These are phyloP conservation scores for Sardinella longiceps DNA, from an alignment of 2,797 vertebrate genomes.

Conservation along the genomic window DNA sequence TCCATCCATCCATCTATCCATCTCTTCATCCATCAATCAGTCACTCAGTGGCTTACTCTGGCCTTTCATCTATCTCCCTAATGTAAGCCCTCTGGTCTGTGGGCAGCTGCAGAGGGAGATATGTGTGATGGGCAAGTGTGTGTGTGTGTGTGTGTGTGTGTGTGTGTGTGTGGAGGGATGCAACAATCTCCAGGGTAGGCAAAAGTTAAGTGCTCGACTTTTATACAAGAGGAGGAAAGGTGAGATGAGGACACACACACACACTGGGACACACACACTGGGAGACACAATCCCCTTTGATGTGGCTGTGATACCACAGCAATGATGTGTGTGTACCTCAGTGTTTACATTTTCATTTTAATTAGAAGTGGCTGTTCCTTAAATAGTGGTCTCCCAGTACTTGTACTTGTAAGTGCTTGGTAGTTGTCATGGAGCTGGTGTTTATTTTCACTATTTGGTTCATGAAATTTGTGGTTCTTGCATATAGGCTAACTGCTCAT, in stretches of 20 bases:
- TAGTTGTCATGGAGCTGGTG: not conserved
- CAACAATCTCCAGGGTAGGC: not conserved
- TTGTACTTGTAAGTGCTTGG: too few relatives aligned
- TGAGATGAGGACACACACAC: not conserved
- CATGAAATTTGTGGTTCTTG: not conserved
- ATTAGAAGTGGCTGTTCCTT: not conserved
- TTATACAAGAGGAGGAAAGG: not conserved
- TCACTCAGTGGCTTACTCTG: not conserved
- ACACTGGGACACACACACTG: not conserved
- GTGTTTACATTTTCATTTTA: not conserved
- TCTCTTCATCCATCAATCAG: not conserved
- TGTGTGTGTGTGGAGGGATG: not conserved
- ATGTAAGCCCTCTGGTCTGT: conserved; percentile 5
- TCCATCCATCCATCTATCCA: not conserved
- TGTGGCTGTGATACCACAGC: not conserved
- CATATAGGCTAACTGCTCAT: not conserved
- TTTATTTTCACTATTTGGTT: not conserved
- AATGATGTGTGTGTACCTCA: not conserved
- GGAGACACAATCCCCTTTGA: not conserved
- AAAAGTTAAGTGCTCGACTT: not conserved
- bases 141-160: too few relatives aligned
- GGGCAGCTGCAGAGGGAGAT: not conserved
- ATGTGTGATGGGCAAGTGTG: too few relatives aligned
- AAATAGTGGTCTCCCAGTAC: too few relatives aligned
- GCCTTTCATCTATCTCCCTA: not conserved